Percentiles rank a stretch among this genome's conserved stretches.
Evolutionary conservation across 1,140 invertebrate genomes (phyloP).

Genomic region (Stegodyphus dumicola): DNA sequence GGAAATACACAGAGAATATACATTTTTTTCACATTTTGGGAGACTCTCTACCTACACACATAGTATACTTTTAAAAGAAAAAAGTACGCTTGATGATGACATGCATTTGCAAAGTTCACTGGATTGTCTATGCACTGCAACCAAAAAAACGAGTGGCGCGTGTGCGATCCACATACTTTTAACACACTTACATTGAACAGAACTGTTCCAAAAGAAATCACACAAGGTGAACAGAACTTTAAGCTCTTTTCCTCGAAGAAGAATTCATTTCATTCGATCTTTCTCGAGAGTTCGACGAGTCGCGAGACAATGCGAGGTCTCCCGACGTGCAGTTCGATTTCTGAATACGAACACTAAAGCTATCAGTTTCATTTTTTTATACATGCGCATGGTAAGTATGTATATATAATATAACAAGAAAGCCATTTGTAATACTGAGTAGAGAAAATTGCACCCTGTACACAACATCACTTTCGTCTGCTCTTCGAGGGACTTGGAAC

Average conservation of each 20-base stretch:
- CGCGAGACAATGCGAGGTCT: no score
- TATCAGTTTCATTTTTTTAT: background rate
- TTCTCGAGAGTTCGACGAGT: background rate
- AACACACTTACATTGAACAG: no score
- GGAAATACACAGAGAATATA: no score
- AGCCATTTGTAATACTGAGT: slow-evolving; percentile 46
- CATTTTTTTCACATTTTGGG: background rate
- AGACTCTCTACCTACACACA: background rate
- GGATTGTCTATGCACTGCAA: background rate
- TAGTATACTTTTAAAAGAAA: background rate
- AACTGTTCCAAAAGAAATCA: background rate
- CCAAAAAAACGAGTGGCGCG: background rate
- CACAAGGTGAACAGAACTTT: background rate
- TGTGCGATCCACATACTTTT: no score
- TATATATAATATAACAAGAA: background rate
- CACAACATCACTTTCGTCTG: slow-evolving; percentile 24
- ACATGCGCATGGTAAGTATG: background rate
- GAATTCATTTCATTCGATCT: background rate
- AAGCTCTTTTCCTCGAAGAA: background rate
- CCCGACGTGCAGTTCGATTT: no score
- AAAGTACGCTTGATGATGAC: background rate
- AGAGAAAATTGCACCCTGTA: slow-evolving; percentile 52
- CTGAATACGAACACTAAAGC: no score
- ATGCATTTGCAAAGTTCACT: background rate
- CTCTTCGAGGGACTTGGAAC: background rate